Conservation (phyloP, 2,113 vertebrate species). For the Chloroceryle aenea region DNA sequence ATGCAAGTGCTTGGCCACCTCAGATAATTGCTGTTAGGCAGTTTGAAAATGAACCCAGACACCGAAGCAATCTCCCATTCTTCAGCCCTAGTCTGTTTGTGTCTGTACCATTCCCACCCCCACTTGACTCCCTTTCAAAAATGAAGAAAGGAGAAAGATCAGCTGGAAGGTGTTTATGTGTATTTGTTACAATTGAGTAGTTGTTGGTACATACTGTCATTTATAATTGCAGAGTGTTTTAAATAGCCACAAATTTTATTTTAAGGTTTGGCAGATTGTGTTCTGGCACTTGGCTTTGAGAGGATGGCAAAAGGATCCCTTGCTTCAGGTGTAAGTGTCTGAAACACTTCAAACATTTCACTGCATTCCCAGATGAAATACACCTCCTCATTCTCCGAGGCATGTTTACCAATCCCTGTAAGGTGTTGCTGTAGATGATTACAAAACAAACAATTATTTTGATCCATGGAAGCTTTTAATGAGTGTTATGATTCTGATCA, state of each 20-base stretch:
- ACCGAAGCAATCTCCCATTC: neutral
- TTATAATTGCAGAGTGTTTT: neutral
- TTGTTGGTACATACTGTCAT: neutral
- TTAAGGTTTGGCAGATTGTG: conserved; percentile 89
- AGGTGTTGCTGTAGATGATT: neutral
- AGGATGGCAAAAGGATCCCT: conserved; percentile 90
- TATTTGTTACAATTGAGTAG: neutral
- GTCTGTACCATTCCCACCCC: neutral
- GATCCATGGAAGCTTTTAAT: neutral
- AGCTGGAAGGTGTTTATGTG: neutral
- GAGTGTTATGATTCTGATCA: neutral
- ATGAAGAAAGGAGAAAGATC: neutral
- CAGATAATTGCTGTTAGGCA: neutral
- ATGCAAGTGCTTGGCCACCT: neutral
- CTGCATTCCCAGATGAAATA: neutral
- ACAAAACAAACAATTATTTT: neutral
- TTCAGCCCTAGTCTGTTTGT: neutral
- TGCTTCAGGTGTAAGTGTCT: conserved; percentile 71
- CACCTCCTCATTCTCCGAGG: neutral
- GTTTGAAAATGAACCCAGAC: neutral
- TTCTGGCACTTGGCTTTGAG: conserved; percentile 95
- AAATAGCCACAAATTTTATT: conserved; percentile 36
- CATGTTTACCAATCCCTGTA: neutral
- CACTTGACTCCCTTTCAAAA: neutral
- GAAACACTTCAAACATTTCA: neutral